Conservation (phyloP, 1,140 invertebrate genomes). For the Drosophila orena region DNA sequence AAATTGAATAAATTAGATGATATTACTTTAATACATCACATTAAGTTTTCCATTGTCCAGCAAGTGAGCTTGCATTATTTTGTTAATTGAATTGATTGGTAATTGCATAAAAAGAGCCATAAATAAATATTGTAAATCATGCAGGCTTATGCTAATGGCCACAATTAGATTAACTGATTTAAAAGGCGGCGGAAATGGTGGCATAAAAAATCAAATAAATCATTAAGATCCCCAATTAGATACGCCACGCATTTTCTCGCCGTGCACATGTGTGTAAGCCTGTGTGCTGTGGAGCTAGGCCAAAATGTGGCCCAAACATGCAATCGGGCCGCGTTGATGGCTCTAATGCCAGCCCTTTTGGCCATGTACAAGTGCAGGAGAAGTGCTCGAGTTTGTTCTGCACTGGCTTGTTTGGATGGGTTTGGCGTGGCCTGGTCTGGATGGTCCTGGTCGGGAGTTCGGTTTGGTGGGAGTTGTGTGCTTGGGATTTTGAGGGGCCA, state of each 20-base stretch:
- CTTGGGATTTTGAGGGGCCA: background rate
- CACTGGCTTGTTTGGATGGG: slow-evolving; percentile 30
- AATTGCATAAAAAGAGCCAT: background rate
- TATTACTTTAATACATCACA: background rate
- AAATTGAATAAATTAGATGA: background rate
- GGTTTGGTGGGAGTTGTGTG: slow-evolving; percentile 22
- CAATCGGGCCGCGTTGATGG: slow-evolving; percentile 35
- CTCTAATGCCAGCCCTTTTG: slow-evolving; percentile 44
- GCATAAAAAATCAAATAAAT: background rate
- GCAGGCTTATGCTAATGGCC: background rate
- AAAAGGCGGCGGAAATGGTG: background rate
- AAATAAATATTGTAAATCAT: slow-evolving; percentile 5
- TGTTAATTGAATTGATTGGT: background rate
- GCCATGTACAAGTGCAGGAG: slow-evolving; percentile 42
- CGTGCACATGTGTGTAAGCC: slow-evolving; percentile 12
- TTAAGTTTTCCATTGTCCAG: background rate
- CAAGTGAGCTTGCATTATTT: background rate
- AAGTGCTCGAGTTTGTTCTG: slow-evolving; percentile 39
- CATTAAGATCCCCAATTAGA: background rate
- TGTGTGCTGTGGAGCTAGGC: slow-evolving; percentile 7
- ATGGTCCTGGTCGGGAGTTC: background rate
- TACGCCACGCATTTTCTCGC: background rate
- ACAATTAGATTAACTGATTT: background rate
- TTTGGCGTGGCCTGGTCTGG: no score
- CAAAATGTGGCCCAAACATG: slow-evolving; percentile 55